Base-by-base conservation (phyloP, 2,797 vertebrate species). In the Paramormyrops hopkinsi region DNA sequence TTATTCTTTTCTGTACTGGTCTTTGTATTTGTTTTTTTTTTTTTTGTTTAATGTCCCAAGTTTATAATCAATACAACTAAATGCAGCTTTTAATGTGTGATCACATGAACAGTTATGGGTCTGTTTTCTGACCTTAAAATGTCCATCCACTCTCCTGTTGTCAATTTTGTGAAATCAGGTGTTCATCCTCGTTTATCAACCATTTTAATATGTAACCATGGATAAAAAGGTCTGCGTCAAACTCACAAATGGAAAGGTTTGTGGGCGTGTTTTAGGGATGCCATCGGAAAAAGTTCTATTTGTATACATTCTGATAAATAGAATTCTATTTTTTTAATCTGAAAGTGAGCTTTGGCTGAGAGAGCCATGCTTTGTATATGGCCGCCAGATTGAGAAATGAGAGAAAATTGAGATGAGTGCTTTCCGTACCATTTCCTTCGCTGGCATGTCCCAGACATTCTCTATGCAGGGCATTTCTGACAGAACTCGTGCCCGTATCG, bases 101-200 rank as follows among this genome's bases (percentile, higher is more conserved):
- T 89, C 62, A 89, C 73, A 88, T 48, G 53, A 51, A 90, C 46
- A 84, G 19, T 87, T 90, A 89, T 88, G 17, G 91, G 69, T 89
- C 65, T 62, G 90, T 94, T 94, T 93, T 95, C 79, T 89, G 95
- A 95, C 95, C 95, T 94, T 93, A 95, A 95, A 95, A 96, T 96
- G 96, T 96, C 95, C 91, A 91, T 92, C 93, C 91, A 89, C 88
- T 86, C 93, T 93, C 91, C 69, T 65, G 11, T 88, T 29, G 53
- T 90, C 86, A 50, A 85, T 56, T 48, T 88, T 46, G 12, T 88
- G 25, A 88, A 88, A 88, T 90, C 76, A 88, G 86, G 76, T 88
- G 51, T 88, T 79, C 51, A 56, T 90, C 29, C 11, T 88, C 3
- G 4, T 88, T 90, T 84, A 54, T 76, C 41, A 41, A 29, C 41